phyloP scores from a whole-genome alignment of 1,140 invertebrate genomes.

The Heliothis subflexa region DNA sequence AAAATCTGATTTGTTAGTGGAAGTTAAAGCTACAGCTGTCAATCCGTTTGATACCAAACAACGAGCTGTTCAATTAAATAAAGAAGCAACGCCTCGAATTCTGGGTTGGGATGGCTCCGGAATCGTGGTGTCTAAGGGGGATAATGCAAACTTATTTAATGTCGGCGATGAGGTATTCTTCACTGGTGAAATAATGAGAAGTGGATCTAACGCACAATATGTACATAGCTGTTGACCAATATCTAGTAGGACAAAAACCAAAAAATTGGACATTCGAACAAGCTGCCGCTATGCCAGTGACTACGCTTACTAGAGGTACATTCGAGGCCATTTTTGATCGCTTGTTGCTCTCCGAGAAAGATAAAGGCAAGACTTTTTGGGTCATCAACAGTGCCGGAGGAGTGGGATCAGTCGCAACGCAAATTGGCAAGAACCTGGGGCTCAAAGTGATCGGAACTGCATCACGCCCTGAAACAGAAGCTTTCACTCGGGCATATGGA shows the following conservation, averaged over 20 bases:
- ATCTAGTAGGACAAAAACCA: constrained; percentile 70
- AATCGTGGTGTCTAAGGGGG: constrained; percentile 68
- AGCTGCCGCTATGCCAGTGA: constrained; percentile 79
- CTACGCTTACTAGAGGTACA: constrained; percentile 72
- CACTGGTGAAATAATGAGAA: constrained; percentile 69
- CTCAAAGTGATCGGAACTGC: constrained; percentile 79
- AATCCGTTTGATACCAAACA: constrained; percentile 80
- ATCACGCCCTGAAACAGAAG: constrained; percentile 68
- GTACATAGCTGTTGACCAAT: constrained; percentile 71
- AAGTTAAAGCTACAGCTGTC: constrained; percentile 75
- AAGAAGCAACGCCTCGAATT: constrained; percentile 67
- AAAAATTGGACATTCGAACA: constrained; percentile 76
- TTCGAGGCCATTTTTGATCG: constrained; percentile 74
- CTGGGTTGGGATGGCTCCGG: constrained; percentile 79
- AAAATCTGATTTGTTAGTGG: constrained; percentile 70
- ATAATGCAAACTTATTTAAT: constrained; percentile 62
- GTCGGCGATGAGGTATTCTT: constrained; percentile 78
- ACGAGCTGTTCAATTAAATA: constrained; percentile 67
- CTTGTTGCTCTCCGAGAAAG: constrained; percentile 67
- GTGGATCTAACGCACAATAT: constrained; percentile 77
- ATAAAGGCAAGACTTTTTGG: constrained; percentile 73
- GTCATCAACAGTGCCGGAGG: constrained; percentile 80
- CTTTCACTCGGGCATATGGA: constrained; percentile 67
- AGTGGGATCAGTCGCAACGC: constrained; percentile 75
- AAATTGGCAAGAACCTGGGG: constrained; percentile 70